phyloP scores from a whole-genome alignment of 2,888 invertebrate genomes.

The Marronus borbonicus region DNA sequence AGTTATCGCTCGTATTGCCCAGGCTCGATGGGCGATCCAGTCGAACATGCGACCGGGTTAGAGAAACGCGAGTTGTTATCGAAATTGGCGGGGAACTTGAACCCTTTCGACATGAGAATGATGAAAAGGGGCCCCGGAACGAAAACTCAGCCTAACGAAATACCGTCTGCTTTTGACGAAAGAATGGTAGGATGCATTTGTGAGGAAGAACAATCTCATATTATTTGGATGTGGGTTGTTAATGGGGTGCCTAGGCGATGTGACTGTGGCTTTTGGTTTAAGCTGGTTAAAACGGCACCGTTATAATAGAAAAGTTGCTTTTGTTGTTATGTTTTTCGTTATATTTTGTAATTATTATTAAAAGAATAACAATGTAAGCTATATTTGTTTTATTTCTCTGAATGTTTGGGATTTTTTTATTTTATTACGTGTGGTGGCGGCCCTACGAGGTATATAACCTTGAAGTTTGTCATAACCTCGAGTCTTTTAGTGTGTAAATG shows the following conservation, averaged over 20 bases:
- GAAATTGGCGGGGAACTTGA: conserved; percentile 85
- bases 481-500: no score
- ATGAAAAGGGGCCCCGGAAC: conserved; percentile 83
- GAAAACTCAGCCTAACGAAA: conserved; percentile 84
- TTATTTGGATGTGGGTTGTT: conserved; percentile 94
- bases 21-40: conserved; percentile 83
- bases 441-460: no score
- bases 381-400: no score
- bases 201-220: conserved; percentile 87
- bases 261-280: conserved; percentile 95
- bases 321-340: background rate
- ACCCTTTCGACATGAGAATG: conserved; percentile 85
- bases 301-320: conserved; percentile 69
- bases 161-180: conserved; percentile 88
- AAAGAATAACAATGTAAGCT: background rate
- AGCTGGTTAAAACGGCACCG: conserved; percentile 81
- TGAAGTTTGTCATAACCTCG: no score
- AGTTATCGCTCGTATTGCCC: background rate
- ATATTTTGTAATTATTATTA: background rate
- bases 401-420: no score
- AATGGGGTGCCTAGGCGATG: conserved; percentile 88
- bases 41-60: conserved; percentile 91
- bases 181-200: conserved; percentile 94
- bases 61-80: conserved; percentile 90
- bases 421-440: no score